Evolutionary conservation across 2,888 invertebrate species (phyloP), one percentile per base, ranked within the genome.

Genomic region (Megamerina dolium): DNA sequence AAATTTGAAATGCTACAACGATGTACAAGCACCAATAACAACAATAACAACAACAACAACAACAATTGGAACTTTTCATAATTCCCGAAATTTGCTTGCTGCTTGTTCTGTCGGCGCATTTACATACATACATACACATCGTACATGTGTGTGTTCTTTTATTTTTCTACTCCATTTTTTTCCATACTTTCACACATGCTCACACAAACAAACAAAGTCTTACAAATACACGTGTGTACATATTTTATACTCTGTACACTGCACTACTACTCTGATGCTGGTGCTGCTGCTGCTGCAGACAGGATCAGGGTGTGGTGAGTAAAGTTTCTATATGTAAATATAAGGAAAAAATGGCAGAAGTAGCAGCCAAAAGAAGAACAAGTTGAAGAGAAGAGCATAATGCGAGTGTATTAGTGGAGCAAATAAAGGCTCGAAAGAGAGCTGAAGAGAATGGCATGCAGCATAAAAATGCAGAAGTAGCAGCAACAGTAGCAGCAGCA

Each of bases 261-360:
- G n/a, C n/a, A n/a, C n/a, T n/a, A n/a, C n/a, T n/a, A n/a, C n/a
- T n/a, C n/a, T n/a, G n/a, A n/a, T n/a, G n/a, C n/a, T n/a, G n/a
- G n/a, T n/a, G n/a, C n/a, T n/a, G 17, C 32, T 27, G 35, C 29
- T 38, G 16, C 48, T 44, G 41, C 37, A 51, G 56, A 57, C 58
- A 63, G 63, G 58, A 63, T 64, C 62, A 62, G 64, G 64, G 66
- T 66, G 66, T 65, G 64, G 64, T 65, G 64, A 65, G 56, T 66
- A 59, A 54, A 54, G 46, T 50, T 51, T 51, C 44, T 45, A 35
- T 43, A 48, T 38, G 43, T n/a, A n/a, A n/a, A n/a, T n/a, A n/a
- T n/a, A n/a, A n/a, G n/a, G n/a, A n/a, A n/a, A n/a, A n/a, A 48
- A 19, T 37, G 38, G 31, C 14, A 23, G 9, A 30, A 34, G 10